Conservation (phyloP, 2,797 vertebrate species). For the Rhincodon typus region DNA sequence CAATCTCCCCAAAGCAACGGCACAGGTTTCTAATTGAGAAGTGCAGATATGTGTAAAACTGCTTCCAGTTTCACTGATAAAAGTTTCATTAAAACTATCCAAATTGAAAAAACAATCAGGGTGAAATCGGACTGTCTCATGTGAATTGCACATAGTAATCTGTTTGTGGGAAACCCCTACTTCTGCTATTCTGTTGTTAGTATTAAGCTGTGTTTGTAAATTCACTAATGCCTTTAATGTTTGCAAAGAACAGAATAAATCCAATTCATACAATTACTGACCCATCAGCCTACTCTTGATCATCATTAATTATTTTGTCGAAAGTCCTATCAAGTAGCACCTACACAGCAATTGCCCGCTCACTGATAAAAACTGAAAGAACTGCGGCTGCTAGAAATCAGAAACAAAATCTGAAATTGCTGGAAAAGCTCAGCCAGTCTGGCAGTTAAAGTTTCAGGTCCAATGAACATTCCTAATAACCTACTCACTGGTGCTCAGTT, state of each 20-base stretch:
- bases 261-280: not conserved
- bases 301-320: not conserved
- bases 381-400: too few relatives aligned
- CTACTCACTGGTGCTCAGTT: not conserved
- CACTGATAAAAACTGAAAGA: too few relatives aligned
- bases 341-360: not conserved
- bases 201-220: slow-evolving; percentile 1
- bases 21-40: not conserved
- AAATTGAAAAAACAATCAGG: not conserved
- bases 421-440: too few relatives aligned
- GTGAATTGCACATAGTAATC: not conserved
- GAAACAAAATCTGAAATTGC: too few relatives aligned
- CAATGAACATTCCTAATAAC: not conserved
- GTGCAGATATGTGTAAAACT: not conserved
- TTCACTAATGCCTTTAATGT: not conserved
- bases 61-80: not conserved
- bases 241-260: not conserved
- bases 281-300: not conserved
- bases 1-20: not conserved
- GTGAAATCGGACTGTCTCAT: not conserved
- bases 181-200: not conserved
- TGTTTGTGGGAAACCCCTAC: not conserved
- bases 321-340: not conserved
- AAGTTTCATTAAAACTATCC: not conserved
- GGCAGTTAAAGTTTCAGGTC: too few relatives aligned